phyloP scores from a whole-genome alignment of 2,888 invertebrate species.

The Coelinius sp. region DNA sequence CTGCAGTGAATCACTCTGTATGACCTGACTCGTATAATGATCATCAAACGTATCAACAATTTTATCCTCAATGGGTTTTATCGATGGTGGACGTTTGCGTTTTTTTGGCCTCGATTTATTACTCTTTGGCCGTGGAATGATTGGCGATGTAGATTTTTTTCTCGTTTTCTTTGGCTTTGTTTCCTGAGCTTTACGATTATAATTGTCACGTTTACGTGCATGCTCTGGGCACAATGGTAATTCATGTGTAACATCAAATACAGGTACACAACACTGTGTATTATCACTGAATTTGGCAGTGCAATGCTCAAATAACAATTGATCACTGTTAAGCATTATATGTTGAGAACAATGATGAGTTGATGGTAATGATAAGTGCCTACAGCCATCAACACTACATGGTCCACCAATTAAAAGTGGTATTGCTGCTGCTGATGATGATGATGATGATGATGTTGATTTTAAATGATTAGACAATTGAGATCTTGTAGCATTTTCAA shows the following conservation, averaged over 20 bases:
- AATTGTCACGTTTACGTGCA: constrained; percentile 87
- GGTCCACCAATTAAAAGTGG: constrained; percentile 63
- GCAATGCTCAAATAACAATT: constrained; percentile 85
- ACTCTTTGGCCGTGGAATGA: constrained; percentile 72
- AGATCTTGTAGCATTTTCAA: constrained; percentile 58
- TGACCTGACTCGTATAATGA: constrained; percentile 48
- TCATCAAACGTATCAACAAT: constrained; percentile 46
- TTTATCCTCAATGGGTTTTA: constrained; percentile 56
- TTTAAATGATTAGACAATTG: constrained; percentile 50
- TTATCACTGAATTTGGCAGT: constrained; percentile 86
- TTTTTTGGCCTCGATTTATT: constrained; percentile 70
- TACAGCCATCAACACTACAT: constrained; percentile 67
- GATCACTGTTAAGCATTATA: constrained; percentile 88
- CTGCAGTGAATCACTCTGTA: constrained; percentile 47
- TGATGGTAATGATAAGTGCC: constrained; percentile 78
- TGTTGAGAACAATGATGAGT: constrained; percentile 88
- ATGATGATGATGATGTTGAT: no score
- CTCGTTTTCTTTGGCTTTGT: constrained; percentile 82
- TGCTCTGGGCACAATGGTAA: constrained; percentile 90
- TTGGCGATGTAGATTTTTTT: constrained; percentile 74
- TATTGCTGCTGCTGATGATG: constrained; percentile 35
- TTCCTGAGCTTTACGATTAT: constrained; percentile 83
- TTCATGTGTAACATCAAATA: constrained; percentile 84
- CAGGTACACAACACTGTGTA: constrained; percentile 84
- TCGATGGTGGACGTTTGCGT: constrained; percentile 62